Percentiles rank a stretch among this genome's conserved stretches.
Evolutionary conservation across 2,113 vertebrate species (phyloP).

Genomic region (Lagopus muta): DNA sequence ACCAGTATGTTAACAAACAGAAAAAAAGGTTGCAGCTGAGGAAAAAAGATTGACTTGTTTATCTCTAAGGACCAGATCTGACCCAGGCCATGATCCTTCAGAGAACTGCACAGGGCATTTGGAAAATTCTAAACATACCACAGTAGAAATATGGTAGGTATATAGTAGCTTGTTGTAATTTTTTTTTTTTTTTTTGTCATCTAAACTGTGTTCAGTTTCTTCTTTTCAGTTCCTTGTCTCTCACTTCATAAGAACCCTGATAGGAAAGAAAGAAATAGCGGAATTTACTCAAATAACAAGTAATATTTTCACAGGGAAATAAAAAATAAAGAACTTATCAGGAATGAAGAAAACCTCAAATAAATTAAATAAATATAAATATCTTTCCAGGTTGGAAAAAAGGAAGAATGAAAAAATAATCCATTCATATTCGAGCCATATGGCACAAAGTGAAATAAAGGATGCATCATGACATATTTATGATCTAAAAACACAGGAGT

Average conservation of each 20-base stretch:
- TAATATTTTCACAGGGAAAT: neutral
- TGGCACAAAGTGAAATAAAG: neutral
- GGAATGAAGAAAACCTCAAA: neutral
- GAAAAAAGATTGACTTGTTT: neutral
- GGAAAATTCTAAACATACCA: neutral
- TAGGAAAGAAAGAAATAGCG: neutral
- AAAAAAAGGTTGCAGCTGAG: neutral
- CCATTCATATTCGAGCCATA: constrained; percentile 11
- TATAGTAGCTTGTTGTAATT: neutral
- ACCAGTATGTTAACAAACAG: neutral
- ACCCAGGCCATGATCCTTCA: neutral
- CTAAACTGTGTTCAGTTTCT: neutral
- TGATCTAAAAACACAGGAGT: constrained; percentile 32
- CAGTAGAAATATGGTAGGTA: neutral
- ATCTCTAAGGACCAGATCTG: neutral
- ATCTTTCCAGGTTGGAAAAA: constrained; percentile 24
- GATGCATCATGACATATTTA: constrained; percentile 25
- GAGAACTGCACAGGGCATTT: neutral
- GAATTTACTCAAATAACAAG: neutral
- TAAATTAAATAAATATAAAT: neutral
- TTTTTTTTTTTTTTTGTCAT: neutral
- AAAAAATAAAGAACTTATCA: neutral
- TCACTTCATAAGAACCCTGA: neutral
- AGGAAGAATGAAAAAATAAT: neutral
- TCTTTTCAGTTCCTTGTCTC: neutral